phyloP scores from a whole-genome alignment of 2,888 invertebrate genomes.

The Saturnia pavonia region DNA sequence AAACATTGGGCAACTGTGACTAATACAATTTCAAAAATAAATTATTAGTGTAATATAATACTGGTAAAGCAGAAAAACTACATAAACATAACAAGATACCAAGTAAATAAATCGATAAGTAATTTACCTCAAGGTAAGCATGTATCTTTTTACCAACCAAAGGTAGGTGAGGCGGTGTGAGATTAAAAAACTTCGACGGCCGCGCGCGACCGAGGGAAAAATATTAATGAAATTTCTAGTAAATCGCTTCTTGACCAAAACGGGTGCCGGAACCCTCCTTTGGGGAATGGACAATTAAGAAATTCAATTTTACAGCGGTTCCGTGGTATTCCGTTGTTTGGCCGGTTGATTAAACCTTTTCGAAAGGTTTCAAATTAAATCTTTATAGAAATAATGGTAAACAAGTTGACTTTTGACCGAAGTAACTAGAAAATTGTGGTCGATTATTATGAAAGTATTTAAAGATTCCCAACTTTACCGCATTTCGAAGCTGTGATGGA shows the following conservation, averaged over 20 bases:
- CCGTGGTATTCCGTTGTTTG: constrained; percentile 4
- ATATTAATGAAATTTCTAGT: constrained; percentile 70
- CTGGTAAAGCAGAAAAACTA: neutral
- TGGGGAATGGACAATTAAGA: constrained; percentile 21
- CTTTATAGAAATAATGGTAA: neutral
- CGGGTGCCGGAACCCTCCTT: constrained; percentile 45
- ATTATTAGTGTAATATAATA: neutral
- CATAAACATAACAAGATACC: neutral
- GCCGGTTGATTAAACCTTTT: constrained; percentile 6
- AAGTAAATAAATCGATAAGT: constrained; percentile 2
- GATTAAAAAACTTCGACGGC: constrained; percentile 74
- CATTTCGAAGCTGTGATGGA: neutral
- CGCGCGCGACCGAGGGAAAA: constrained; percentile 54
- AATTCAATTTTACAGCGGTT: constrained; percentile 22
- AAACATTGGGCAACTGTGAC: too few relatives aligned
- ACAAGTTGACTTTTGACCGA: neutral
- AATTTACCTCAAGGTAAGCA: constrained; percentile 3
- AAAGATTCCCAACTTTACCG: neutral
- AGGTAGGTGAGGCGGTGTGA: constrained; percentile 28
- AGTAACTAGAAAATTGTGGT: neutral
- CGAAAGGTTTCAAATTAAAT: constrained; percentile 6
- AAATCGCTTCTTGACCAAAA: constrained; percentile 58
- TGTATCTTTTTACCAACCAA: constrained; percentile 3
- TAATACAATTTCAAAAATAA: too few relatives aligned
- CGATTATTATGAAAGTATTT: neutral